Percentiles rank a stretch among this genome's conserved stretches.
Conservation (phyloP, 2,113 vertebrate species). For the Elephantulus edwardii region DNA sequence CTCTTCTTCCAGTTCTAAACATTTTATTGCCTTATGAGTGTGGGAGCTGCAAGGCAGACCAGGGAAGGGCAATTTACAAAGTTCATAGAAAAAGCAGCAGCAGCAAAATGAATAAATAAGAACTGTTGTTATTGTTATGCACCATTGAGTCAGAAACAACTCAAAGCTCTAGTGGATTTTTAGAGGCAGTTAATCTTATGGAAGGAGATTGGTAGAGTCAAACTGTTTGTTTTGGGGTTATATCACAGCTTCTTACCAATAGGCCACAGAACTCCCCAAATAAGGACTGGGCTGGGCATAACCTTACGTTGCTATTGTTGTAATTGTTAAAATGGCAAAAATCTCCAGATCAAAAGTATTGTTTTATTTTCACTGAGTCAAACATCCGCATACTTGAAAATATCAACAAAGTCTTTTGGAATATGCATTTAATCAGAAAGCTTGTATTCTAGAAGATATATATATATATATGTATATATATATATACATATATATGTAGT, state of each 20-base stretch:
- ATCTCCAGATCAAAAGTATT: not conserved
- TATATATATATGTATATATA: no score
- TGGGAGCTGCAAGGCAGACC: no score
- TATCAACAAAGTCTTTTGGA: not conserved
- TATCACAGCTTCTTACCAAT: no score
- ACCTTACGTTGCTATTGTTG: not conserved
- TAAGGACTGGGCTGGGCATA: not conserved
- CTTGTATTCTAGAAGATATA: slow-evolving; percentile 48
- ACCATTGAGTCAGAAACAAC: no score
- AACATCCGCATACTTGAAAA: slow-evolving; percentile 47
- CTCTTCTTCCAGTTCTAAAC: not conserved
- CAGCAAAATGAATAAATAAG: not conserved
- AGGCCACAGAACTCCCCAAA: not conserved
- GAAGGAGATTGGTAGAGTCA: no score
- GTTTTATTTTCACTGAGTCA: slow-evolving; percentile 1
- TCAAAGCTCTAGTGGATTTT: no score
- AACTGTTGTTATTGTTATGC: no score
- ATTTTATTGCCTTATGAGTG: not conserved
- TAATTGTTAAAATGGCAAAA: slow-evolving; percentile 1
- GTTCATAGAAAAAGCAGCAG: not conserved
- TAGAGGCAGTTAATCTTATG: no score
- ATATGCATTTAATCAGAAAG: not conserved
- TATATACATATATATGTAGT: no score
- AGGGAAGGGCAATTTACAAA: not conserved
- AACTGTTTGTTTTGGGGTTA: no score